Percentiles rank a stretch among this genome's conserved stretches.
phyloP scores from a whole-genome alignment of 2,113 vertebrate species.

The human (Homo sapiens) region DNA sequence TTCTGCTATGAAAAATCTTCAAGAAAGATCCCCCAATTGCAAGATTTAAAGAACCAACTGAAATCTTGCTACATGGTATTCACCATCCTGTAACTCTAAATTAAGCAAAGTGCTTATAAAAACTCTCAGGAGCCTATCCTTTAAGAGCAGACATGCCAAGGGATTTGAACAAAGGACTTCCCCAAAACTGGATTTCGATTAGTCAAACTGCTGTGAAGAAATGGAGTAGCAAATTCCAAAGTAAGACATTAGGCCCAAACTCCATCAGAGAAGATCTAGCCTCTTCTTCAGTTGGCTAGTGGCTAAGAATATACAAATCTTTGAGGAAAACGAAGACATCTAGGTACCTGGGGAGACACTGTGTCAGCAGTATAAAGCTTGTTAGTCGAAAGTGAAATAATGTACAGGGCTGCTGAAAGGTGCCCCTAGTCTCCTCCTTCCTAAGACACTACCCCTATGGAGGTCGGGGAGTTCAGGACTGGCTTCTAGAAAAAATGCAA shows the following conservation, averaged over 20 bases:
- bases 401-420: neutral
- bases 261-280: neutral
- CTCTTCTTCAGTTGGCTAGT: neutral
- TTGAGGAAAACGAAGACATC: neutral
- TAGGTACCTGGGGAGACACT: neutral
- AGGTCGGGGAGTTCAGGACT: neutral
- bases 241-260: neutral
- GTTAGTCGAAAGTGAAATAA: neutral
- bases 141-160: neutral
- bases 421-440: neutral
- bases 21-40: neutral
- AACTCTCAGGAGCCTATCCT: neutral
- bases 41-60: neutral
- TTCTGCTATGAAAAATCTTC: neutral
- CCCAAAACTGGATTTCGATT: neutral
- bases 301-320: neutral
- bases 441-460: neutral
- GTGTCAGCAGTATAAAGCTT: neutral
- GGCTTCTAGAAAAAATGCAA: constrained; percentile 6
- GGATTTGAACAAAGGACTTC: neutral
- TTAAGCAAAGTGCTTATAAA: neutral
- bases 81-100: neutral
- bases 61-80: neutral
- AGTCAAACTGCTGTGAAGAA: constrained; percentile 23
- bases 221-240: neutral